A percentile compares a stretch with the other conserved stretches of the same genome.
phyloP scores from a whole-genome alignment of 2,888 invertebrate genomes.

The Ormyrus pomaceus region DNA sequence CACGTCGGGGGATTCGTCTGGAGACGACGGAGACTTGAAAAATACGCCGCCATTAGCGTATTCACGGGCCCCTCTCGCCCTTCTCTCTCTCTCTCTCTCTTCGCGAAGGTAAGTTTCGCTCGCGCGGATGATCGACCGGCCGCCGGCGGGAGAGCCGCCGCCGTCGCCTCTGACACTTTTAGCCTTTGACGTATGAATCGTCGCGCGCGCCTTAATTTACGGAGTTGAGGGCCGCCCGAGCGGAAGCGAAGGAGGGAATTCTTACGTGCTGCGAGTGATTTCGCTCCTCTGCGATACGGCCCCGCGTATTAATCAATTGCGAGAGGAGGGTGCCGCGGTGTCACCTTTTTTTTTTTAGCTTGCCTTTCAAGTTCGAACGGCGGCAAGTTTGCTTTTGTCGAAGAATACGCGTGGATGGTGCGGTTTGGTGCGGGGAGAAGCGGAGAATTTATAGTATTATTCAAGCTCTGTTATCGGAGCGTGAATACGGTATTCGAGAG shows the following conservation, averaged over 20 bases:
- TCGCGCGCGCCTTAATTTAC: constrained; percentile 18
- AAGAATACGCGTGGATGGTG: no score
- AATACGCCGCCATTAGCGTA: constrained; percentile 40
- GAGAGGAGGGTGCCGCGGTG: background rate
- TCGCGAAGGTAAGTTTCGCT: constrained; percentile 7
- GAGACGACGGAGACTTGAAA: constrained; percentile 31
- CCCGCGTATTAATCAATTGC: constrained; percentile 12
- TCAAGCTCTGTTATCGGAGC: no score
- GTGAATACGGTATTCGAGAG: no score
- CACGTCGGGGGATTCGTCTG: constrained; percentile 9
- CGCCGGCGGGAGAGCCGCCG: background rate
- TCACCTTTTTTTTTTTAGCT: no score
- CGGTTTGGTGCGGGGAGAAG: no score
- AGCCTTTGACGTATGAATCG: constrained; percentile 40
- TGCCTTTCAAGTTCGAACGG: no score
- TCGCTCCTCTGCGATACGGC: background rate
- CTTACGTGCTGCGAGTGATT: constrained; percentile 11
- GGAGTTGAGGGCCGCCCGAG: constrained; percentile 15
- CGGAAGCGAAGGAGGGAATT: background rate
- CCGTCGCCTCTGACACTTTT: constrained; percentile 43
- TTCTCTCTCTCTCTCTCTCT: background rate
- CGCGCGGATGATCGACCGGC: constrained; percentile 42
- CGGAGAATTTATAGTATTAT: no score
- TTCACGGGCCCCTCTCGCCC: constrained; percentile 12
- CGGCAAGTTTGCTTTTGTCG: no score